These are phyloP conservation scores for Rousettus madagascariensis DNA, from an alignment of 2,797 vertebrate species.

Conservation along the genomic window DNA sequence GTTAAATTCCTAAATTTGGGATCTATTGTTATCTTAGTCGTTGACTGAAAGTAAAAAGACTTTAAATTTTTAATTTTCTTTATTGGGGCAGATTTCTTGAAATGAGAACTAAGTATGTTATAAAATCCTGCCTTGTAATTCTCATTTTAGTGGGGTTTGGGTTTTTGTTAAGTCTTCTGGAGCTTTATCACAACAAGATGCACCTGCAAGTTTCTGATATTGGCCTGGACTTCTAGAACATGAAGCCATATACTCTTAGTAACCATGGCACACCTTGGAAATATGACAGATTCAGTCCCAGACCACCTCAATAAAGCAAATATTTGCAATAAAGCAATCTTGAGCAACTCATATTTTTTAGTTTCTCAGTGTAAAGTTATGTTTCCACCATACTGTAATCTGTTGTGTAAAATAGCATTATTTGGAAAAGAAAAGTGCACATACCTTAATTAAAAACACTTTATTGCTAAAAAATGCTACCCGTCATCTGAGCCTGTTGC, in stretches of 20 bases:
- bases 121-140: background rate
- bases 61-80: slow-evolving; percentile 54
- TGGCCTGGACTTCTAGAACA: background rate
- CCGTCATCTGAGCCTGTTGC: background rate
- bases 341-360: background rate
- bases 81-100: background rate
- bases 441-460: background rate
- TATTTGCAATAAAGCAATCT: no score
- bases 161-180: background rate
- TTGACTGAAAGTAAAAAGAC: background rate
- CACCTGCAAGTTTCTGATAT: background rate
- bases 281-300: background rate
- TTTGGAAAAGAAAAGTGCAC: background rate
- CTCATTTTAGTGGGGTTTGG: background rate
- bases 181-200: background rate
- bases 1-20: slow-evolving; percentile 4
- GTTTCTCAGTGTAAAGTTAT: background rate
- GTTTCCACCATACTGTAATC: background rate
- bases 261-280: background rate
- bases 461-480: background rate
- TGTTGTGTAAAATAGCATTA: background rate
- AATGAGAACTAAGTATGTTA: background rate
- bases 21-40: background rate
- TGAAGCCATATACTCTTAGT: background rate
- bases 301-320: background rate